These are phyloP conservation scores for Eurystomus gularis DNA, from an alignment of 2,113 vertebrate species.

Conservation along the genomic window DNA sequence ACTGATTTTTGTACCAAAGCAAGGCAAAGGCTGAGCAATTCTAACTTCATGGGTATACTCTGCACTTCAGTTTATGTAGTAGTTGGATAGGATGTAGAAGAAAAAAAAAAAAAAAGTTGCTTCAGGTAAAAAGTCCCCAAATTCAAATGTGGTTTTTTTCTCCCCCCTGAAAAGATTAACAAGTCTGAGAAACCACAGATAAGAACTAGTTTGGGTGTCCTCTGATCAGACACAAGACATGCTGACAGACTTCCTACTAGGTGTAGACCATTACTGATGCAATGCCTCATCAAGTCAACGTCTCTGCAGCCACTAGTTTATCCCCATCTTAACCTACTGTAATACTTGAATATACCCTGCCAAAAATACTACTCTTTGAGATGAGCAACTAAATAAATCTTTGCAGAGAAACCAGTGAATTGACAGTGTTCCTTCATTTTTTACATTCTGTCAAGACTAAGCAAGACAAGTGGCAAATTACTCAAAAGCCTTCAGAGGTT, in stretches of 20 bases:
- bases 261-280: neutral
- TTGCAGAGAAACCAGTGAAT: neutral
- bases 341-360: neutral
- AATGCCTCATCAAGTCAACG: neutral
- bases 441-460: neutral
- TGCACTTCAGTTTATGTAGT: neutral
- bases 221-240: neutral
- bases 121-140: neutral
- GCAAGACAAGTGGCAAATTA: neutral
- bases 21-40: neutral
- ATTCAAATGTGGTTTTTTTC: neutral
- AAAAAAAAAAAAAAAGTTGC: neutral
- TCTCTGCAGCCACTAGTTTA: neutral
- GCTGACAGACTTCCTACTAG: neutral
- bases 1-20: neutral
- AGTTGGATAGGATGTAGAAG: neutral
- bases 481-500: neutral
- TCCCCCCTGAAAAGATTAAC: fast-evolving
- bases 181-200: neutral
- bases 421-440: neutral
- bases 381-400: neutral
- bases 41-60: neutral
- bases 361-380: neutral
- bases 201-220: neutral
- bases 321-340: neutral